Conservation (phyloP, 1,140 invertebrate genomes). For the Eumeta japonica region DNA sequence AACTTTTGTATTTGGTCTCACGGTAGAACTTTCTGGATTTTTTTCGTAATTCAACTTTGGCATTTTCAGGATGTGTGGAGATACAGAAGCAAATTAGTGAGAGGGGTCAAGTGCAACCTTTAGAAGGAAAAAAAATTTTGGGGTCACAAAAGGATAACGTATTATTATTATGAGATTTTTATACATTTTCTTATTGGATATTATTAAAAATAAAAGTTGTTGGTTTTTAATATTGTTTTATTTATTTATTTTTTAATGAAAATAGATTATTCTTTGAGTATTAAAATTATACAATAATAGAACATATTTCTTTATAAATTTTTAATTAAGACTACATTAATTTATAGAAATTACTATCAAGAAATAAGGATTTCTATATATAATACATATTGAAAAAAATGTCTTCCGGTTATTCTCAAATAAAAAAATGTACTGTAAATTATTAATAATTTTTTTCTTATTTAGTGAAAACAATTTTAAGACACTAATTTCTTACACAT, state of each 20-base stretch:
- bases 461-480: background rate
- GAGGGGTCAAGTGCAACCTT: slow-evolving; percentile 15
- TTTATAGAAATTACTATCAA: too few species aligned
- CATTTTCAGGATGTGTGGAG: slow-evolving; percentile 25
- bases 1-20: too few species aligned
- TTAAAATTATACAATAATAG: slow-evolving; percentile 11
- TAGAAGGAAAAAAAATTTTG: slow-evolving; percentile 9
- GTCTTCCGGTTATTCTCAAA: too few species aligned
- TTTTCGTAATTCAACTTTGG: too few species aligned
- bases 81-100: slow-evolving; percentile 21
- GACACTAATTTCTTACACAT: too few species aligned
- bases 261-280: slow-evolving; percentile 3
- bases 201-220: slow-evolving; percentile 7
- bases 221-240: slow-evolving; percentile 4
- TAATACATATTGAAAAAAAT: slow-evolving; percentile 3
- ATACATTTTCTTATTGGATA: slow-evolving; percentile 10
- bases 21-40: too few species aligned
- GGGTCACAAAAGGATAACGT: slow-evolving; percentile 17
- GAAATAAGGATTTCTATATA: too few species aligned
- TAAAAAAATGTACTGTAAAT: slow-evolving; percentile 1
- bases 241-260: slow-evolving; percentile 8
- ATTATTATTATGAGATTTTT: background rate
- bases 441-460: slow-evolving; percentile 5
- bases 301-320: too few species aligned
- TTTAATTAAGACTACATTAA: too few species aligned